Percentiles rank a stretch among this genome's conserved stretches.
Conservation (phyloP, 1,140 invertebrate species). For the Drosophila eugracilis region DNA sequence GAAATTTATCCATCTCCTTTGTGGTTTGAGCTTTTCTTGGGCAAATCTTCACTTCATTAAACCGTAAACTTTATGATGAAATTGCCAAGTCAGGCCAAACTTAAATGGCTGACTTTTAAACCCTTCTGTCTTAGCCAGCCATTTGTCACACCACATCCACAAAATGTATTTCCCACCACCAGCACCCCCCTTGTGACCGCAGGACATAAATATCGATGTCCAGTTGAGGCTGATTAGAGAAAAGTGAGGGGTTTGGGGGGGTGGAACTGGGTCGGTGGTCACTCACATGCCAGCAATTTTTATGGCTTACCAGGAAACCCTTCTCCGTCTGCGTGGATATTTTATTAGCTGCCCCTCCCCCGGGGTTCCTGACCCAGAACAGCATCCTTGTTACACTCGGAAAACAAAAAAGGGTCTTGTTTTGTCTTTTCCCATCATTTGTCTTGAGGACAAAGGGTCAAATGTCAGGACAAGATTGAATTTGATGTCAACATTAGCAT, state of each 20-base stretch:
- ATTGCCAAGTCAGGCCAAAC: slow-evolving; percentile 24
- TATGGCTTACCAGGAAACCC: slow-evolving; percentile 36
- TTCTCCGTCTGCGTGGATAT: slow-evolving; percentile 16
- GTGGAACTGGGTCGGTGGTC: slow-evolving; percentile 10
- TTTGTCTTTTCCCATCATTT: not conserved
- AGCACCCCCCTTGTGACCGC: too few species aligned
- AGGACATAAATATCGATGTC: slow-evolving; percentile 75
- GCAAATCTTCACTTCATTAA: slow-evolving; percentile 34
- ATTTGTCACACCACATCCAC: slow-evolving; percentile 60
- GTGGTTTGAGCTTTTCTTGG: not conserved
- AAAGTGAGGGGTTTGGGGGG: not conserved
- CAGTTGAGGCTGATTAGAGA: slow-evolving; percentile 39
- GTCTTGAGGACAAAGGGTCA: not conserved
- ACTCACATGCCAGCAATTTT: slow-evolving; percentile 28
- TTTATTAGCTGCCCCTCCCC: slow-evolving; percentile 38
- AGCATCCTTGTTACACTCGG: slow-evolving; percentile 21
- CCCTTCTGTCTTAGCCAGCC: slow-evolving; percentile 8
- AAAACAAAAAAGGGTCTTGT: slow-evolving; percentile 13
- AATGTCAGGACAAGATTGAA: slow-evolving; percentile 5
- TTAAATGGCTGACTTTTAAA: slow-evolving; percentile 12
- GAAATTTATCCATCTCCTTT: not conserved
- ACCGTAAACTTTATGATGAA: slow-evolving; percentile 19
- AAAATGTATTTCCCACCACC: slow-evolving; percentile 39
- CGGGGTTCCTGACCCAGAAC: slow-evolving; percentile 23
- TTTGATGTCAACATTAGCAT: not conserved